A percentile compares a stretch with the other conserved stretches of the same genome.
These are phyloP conservation scores for Cossypha dichroa DNA, from an alignment of 2,797 vertebrate species.

Conservation along the genomic window DNA sequence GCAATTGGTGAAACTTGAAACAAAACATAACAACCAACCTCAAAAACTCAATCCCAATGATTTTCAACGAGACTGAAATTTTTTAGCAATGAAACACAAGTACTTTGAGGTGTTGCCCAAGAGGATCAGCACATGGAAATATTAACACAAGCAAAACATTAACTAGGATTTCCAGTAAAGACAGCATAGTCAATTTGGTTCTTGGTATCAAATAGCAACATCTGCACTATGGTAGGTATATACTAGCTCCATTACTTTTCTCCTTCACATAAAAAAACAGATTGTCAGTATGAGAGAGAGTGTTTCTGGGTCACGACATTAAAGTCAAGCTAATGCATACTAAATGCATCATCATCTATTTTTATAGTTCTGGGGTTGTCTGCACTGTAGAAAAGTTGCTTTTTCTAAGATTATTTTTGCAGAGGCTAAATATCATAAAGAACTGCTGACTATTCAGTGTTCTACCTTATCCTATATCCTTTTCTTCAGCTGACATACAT, in stretches of 20 bases:
- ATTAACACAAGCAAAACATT: conserved; percentile 9
- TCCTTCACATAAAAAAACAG: not conserved
- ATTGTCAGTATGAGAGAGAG: not conserved
- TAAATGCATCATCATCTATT: not conserved
- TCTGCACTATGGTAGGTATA: not conserved
- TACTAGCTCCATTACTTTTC: not conserved
- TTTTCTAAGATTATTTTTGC: not conserved
- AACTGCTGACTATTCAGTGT: not conserved
- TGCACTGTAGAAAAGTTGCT: not conserved
- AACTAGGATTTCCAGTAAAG: conserved; percentile 42
- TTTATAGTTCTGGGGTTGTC: not conserved
- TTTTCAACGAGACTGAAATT: not conserved
- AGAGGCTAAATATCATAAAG: not conserved
- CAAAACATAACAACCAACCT: not conserved
- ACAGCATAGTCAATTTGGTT: not conserved
- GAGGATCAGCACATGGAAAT: conserved; percentile 15
- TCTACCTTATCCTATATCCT: not conserved
- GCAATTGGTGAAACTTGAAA: not conserved
- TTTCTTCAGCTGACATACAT: not conserved
- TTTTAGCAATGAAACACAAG: conserved; percentile 2
- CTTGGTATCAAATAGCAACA: conserved; percentile 5
- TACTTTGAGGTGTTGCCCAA: not conserved
- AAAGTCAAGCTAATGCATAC: not conserved
- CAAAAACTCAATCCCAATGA: conserved; percentile 12
- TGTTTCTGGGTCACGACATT: not conserved